Percentiles rank a stretch among this genome's conserved stretches.
These are phyloP conservation scores for Phaedon cochleariae DNA, from an alignment of 2,888 invertebrate species.

Conservation along the genomic window DNA sequence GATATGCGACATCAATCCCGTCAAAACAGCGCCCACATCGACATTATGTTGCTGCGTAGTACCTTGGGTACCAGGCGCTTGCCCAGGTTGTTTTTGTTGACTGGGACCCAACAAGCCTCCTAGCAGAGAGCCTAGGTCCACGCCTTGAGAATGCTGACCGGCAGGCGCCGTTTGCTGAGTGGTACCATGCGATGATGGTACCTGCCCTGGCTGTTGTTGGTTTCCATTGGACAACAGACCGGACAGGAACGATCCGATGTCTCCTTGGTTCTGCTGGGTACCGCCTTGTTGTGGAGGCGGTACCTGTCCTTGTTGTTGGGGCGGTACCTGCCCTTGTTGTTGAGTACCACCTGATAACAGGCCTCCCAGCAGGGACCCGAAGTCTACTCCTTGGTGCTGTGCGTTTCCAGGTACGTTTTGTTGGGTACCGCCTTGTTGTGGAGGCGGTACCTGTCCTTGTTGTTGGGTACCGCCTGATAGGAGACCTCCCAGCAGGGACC, in stretches of 20 bases:
- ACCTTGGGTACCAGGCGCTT: background rate
- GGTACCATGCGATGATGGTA: background rate
- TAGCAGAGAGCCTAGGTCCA: slow-evolving; percentile 25
- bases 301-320: background rate
- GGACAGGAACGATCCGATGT: slow-evolving; percentile 19
- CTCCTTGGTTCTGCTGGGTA: background rate
- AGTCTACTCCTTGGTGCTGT: slow-evolving; percentile 20
- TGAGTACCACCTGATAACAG: slow-evolving; percentile 34
- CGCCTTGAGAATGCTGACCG: slow-evolving; percentile 20
- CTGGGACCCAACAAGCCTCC: background rate
- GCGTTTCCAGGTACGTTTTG: slow-evolving; percentile 3
- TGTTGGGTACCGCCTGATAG: slow-evolving; percentile 30
- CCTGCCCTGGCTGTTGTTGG: slow-evolving; percentile 4
- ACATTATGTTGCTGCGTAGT: slow-evolving; percentile 5
- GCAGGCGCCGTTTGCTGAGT: slow-evolving; percentile 2
- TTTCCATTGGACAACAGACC: slow-evolving; percentile 23
- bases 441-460: background rate
- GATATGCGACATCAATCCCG: slow-evolving; percentile 12
- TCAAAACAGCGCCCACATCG: slow-evolving; percentile 4
- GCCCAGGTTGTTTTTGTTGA: background rate
- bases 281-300: background rate
- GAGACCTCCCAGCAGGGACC: slow-evolving; percentile 32
- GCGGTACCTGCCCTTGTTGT: slow-evolving; percentile 14
- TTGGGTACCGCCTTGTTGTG: background rate
- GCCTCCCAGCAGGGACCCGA: slow-evolving; percentile 30